These are phyloP conservation scores for Pyrochroa serraticornis DNA, from an alignment of 2,888 invertebrate species.

Conservation along the genomic window DNA sequence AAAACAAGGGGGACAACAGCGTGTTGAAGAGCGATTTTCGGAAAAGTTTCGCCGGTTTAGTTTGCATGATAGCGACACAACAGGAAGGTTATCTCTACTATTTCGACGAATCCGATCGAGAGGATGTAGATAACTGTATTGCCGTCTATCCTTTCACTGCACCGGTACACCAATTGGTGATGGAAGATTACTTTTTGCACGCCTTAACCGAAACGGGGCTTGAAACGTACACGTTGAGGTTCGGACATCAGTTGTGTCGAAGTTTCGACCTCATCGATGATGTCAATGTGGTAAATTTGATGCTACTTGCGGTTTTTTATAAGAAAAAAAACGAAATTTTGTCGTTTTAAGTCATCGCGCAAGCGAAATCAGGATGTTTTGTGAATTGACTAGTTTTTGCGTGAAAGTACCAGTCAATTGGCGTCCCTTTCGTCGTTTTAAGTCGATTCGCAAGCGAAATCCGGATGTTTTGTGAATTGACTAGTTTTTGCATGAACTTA, in stretches of 20 bases:
- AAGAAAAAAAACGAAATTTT: background rate
- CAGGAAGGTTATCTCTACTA: constrained; percentile 78
- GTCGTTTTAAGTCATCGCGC: no score
- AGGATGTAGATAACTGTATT: constrained; percentile 60
- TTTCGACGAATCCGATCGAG: constrained; percentile 59
- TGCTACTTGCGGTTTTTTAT: no score
- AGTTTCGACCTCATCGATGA: constrained; percentile 58
- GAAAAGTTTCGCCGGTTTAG: constrained; percentile 65
- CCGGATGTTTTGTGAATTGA: no score
- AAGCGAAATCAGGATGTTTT: no score
- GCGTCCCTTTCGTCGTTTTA: no score
- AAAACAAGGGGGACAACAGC: constrained; percentile 29
- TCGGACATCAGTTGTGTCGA: constrained; percentile 67
- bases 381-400: no score
- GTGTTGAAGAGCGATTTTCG: constrained; percentile 63
- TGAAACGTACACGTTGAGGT: constrained; percentile 75
- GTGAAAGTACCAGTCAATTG: no score
- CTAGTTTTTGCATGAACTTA: no score
- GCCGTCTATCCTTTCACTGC: constrained; percentile 76
- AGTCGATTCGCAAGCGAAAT: no score
- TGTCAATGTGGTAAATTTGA: constrained; percentile 52
- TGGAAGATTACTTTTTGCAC: constrained; percentile 73
- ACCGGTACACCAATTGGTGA: constrained; percentile 68
- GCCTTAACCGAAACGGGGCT: constrained; percentile 77
- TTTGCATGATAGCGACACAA: constrained; percentile 67